Evolutionary conservation across 2,888 invertebrate genomes (phyloP).

Genomic region (Leptinotarsa haldemani): DNA sequence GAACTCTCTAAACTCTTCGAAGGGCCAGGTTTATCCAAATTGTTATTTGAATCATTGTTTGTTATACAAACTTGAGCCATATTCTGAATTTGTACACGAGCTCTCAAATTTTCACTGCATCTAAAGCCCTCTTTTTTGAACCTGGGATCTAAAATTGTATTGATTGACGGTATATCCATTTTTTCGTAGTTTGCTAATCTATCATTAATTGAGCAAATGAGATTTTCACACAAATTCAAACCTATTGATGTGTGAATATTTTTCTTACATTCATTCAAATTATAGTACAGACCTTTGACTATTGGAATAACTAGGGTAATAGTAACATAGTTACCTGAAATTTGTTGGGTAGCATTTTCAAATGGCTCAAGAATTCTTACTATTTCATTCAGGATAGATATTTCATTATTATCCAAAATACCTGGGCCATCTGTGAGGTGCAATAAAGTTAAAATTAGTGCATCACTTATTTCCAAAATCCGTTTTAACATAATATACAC

Average conservation of each 20-base stretch:
- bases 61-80: conserved; percentile 19
- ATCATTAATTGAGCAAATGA: conserved; percentile 11
- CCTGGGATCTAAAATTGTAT: conserved; percentile 22
- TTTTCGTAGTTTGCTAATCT: conserved; percentile 17
- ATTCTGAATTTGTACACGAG: conserved; percentile 19
- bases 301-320: conserved; percentile 22
- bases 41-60: background rate
- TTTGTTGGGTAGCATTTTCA: conserved; percentile 26
- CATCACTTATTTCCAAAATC: conserved; percentile 18
- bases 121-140: conserved; percentile 25
- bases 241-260: background rate
- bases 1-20: background rate
- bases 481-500: conserved; percentile 24
- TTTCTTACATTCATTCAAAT: conserved; percentile 13
- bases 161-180: conserved; percentile 13
- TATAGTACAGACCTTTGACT: conserved; percentile 24
- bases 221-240: background rate
- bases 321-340: conserved; percentile 19
- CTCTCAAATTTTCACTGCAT: conserved; percentile 21
- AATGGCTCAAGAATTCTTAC: conserved; percentile 22
- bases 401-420: conserved; percentile 18
- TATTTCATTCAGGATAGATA: conserved; percentile 5
- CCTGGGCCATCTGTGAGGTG: conserved; percentile 8
- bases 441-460: conserved; percentile 15
- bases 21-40: background rate